Base-by-base conservation (phyloP, 2,888 invertebrate species). In the Diogma glabrata region DNA sequence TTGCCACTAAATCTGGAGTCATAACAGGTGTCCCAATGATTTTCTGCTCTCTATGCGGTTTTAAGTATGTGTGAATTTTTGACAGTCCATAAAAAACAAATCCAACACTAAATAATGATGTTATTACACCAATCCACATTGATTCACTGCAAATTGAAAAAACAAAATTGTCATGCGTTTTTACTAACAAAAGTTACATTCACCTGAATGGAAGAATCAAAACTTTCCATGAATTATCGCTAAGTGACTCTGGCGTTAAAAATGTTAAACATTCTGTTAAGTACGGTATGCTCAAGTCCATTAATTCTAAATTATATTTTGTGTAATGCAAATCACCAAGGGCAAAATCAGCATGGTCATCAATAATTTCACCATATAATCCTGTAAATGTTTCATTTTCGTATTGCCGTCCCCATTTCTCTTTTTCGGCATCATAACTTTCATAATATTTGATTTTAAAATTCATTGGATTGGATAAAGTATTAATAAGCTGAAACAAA, bases 181-280 rank as follows among this genome's bases (percentile, higher is more conserved):
- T 50, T 36, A 24, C 23, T 22, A 24, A 45, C 40, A 47, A 24
- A 46, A 47, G 22, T 49, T 26, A 22, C 16, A 62, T 70, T 67
- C 71, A 84, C 87, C 77, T 81, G 61, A 89, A 88, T 1, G 89
- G 89, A 57, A 85, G 69, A 60, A 88, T 81, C 7, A 90, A 71
- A 1, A 88, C 84, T 65, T 83, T 84, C 89, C 89, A 89, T 1
- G 88, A 85, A 60, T 87, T 87, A 62, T 89, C 87, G 2, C 78
- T 79, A 16, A 84, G 70, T 1, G 87, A 80, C 67, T 88, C 88
- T 0, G 88, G 88, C 1, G 89, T 88, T 16, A 90, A 65, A 61
- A 90, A 90, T 1, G 89, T 89, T 60, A 88, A 74, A 61, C 89
- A 90, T 62, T 88, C 85, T 0, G 84, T 79, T n/a, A 81, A 84